These are phyloP conservation scores for Drosophila parthenogenetica DNA, from an alignment of 2,888 invertebrate species.

Conservation along the genomic window DNA sequence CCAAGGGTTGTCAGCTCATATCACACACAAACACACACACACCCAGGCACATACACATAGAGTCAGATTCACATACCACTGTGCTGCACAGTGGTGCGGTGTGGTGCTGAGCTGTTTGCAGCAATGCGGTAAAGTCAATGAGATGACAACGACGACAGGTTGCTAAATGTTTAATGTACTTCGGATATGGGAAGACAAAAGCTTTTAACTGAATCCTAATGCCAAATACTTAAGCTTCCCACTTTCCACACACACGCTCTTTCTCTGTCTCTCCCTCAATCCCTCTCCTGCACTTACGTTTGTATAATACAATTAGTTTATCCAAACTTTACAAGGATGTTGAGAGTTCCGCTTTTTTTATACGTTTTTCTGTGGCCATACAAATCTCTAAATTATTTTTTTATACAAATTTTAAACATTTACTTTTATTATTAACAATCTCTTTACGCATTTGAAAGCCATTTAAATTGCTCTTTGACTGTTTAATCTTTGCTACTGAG, in stretches of 20 bases:
- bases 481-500: too few species aligned
- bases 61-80: slow-evolving; percentile 14
- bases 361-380: too few species aligned
- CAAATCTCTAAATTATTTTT: too few species aligned
- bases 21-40: not conserved
- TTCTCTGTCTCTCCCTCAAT: not conserved
- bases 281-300: slow-evolving; percentile 10
- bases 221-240: slow-evolving; percentile 18
- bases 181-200: slow-evolving; percentile 59
- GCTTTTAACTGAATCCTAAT: slow-evolving; percentile 60
- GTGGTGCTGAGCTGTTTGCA: slow-evolving; percentile 42
- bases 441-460: too few species aligned
- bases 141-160: slow-evolving; percentile 68
- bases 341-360: too few species aligned
- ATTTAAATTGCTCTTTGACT: too few species aligned
- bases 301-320: slow-evolving; percentile 32
- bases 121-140: slow-evolving; percentile 79
- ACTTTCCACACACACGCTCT: not conserved
- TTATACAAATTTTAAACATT: too few species aligned
- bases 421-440: too few species aligned
- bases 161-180: slow-evolving; percentile 74
- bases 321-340: slow-evolving; percentile 11
- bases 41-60: too few species aligned
- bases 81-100: slow-evolving; percentile 2
- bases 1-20: slow-evolving; percentile 5